These are phyloP conservation scores for Zelostemma sp. DNA, from an alignment of 1,140 invertebrate species.

Conservation along the genomic window DNA sequence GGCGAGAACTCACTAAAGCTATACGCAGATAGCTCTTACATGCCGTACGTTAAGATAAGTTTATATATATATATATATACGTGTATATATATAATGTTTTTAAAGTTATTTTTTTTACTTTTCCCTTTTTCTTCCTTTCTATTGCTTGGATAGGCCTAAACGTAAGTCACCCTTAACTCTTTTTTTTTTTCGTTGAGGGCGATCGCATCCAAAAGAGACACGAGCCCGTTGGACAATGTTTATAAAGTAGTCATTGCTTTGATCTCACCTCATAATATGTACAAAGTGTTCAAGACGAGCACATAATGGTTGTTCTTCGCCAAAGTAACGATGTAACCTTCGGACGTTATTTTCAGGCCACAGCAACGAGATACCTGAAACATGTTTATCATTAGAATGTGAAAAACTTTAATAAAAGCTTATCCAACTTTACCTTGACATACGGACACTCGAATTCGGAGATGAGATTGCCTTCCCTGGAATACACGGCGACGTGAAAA, in stretches of 20 bases:
- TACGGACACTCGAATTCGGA: conserved; percentile 97
- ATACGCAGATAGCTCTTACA: neutral
- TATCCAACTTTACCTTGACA: conserved; percentile 86
- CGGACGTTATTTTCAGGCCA: conserved; percentile 95
- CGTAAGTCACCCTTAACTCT: conserved; percentile 47
- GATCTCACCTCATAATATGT: conserved; percentile 82
- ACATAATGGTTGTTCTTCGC: conserved; percentile 99
- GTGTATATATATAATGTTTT: conserved; percentile 22
- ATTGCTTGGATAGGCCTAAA: conserved; percentile 68
- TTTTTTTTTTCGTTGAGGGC: conserved; percentile 36
- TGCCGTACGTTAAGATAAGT: neutral
- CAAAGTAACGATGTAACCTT: conserved; percentile 96
- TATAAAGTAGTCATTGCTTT: conserved; percentile 54
- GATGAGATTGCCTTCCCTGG: conserved; percentile 86
- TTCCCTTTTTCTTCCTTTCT: conserved; percentile 34
- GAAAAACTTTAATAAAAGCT: too few relatives aligned
- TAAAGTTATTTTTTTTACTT: conserved; percentile 24
- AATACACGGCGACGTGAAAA: conserved; percentile 96
- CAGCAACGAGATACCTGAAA: conserved; percentile 94
- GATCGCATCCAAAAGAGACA: conserved; percentile 19
- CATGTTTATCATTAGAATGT: too few relatives aligned
- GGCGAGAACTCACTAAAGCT: neutral
- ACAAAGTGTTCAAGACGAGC: conserved; percentile 94
- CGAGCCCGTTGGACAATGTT: neutral
- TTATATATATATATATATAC: conserved; percentile 37